Conservation (phyloP, 2,797 vertebrate species). For the Poecile montanus region DNA sequence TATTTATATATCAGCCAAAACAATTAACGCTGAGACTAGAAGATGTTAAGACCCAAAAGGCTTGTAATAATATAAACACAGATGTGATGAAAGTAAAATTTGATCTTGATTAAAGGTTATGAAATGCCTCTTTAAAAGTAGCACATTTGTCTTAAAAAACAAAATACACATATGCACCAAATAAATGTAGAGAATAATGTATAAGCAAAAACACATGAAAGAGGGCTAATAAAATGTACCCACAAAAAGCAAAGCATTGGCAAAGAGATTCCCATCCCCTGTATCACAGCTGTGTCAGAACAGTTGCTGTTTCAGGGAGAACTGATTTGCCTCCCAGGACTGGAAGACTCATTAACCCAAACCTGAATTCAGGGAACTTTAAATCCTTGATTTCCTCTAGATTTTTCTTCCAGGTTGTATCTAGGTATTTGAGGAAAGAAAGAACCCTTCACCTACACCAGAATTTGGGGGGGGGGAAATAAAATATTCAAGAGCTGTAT, state of each 20-base stretch:
- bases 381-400: not conserved
- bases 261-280: not conserved
- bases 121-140: constrained; percentile 47
- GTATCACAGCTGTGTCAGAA: not conserved
- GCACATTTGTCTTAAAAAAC: constrained; percentile 23
- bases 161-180: not conserved
- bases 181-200: constrained; percentile 17
- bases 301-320: not conserved
- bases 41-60: not conserved
- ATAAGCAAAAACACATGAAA: not conserved
- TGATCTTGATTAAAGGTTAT: constrained; percentile 21
- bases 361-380: not conserved
- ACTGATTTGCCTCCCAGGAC: not conserved
- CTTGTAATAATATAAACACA: constrained; percentile 41
- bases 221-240: not conserved
- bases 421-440: not conserved
- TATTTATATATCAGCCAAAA: constrained; percentile 18
- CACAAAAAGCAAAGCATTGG: not conserved
- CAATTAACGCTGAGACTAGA: constrained; percentile 14
- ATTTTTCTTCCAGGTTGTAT: not conserved
- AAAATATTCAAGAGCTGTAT: not conserved
- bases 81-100: constrained; percentile 31
- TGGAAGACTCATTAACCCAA: not conserved
- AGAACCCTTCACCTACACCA: not conserved
- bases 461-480: not conserved